Evolutionary conservation across 1,140 invertebrate species (phyloP).

Genomic region (Diachasmimorpha longicaudata): DNA sequence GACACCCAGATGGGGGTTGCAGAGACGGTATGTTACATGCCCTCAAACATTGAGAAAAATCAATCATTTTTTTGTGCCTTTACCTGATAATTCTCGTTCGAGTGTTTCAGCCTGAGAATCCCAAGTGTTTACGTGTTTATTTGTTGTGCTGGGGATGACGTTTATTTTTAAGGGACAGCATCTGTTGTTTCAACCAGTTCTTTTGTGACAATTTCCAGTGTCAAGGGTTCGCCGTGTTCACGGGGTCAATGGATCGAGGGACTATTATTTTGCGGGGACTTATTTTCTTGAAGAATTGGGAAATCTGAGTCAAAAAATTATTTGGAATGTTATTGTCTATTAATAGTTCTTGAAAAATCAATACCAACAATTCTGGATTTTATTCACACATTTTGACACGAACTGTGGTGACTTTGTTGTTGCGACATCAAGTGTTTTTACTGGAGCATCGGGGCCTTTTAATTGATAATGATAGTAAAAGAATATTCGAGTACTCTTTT

Average conservation of each 20-base stretch:
- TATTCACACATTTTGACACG: not conserved
- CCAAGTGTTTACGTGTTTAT: not conserved
- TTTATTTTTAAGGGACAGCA: not conserved
- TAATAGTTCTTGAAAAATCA: not conserved
- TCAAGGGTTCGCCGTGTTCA: not conserved
- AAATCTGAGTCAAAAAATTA: no score
- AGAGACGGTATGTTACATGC: conserved; percentile 18
- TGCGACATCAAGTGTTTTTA: not conserved
- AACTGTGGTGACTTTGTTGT: not conserved
- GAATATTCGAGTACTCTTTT: no score
- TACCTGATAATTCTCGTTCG: not conserved
- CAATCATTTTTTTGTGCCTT: conserved; percentile 7
- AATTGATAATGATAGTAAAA: not conserved
- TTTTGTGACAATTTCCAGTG: not conserved
- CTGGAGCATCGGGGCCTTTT: not conserved
- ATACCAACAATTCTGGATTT: not conserved
- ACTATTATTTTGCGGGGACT: not conserved
- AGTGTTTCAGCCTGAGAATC: not conserved
- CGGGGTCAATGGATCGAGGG: not conserved
- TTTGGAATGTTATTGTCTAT: conserved; percentile 6
- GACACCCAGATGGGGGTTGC: conserved; percentile 23
- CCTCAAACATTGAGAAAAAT: conserved; percentile 12
- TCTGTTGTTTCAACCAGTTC: not conserved
- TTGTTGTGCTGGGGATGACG: not conserved
- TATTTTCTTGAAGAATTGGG: no score